phyloP scores from a whole-genome alignment of 1,140 invertebrate species.

The Ruditapes philippinarum region DNA sequence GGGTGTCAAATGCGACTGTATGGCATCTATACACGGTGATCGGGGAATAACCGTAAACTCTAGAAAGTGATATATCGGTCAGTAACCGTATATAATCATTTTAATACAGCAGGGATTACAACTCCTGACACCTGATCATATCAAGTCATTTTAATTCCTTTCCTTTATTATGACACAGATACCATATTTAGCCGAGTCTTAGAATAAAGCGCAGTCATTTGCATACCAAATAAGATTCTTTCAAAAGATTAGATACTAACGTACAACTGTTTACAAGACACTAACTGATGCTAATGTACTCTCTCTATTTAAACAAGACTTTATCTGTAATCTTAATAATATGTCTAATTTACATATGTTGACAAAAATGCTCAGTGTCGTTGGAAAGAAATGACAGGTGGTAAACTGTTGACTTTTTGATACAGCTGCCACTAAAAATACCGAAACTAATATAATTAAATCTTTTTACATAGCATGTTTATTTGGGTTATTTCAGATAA shows the following conservation, averaged over 20 bases:
- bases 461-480: too few relatives aligned
- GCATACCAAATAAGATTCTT: constrained; percentile 1
- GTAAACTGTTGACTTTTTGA: background rate
- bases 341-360: too few relatives aligned
- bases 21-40: background rate
- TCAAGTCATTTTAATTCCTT: background rate
- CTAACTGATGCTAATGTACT: constrained; percentile 6
- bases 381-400: background rate
- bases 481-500: too few relatives aligned
- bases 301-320: background rate
- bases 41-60: background rate
- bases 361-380: too few relatives aligned
- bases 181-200: constrained; percentile 17
- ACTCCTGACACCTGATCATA: background rate
- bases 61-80: constrained; percentile 19
- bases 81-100: background rate
- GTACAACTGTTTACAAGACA: background rate
- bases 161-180: constrained; percentile 9
- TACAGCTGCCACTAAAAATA: too few relatives aligned
- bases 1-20: background rate
- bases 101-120: background rate
- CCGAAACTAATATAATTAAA: too few relatives aligned
- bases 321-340: background rate
- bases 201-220: background rate
- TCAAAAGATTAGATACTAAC: background rate